phyloP scores from a whole-genome alignment of 2,113 vertebrate species.

The Cygnus buccinator region DNA sequence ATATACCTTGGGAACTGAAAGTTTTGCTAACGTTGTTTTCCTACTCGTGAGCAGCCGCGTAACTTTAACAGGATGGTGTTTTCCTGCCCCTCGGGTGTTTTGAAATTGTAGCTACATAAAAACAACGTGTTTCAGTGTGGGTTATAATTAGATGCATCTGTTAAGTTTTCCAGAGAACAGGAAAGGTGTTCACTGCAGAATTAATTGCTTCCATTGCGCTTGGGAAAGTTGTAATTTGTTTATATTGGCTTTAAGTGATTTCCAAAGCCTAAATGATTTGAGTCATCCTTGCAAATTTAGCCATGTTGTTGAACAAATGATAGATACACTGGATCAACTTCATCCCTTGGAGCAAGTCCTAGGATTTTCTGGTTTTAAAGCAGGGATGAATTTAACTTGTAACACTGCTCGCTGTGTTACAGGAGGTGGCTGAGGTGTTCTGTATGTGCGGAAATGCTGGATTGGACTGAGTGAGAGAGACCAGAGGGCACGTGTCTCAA shows the following conservation, averaged over 20 bases:
- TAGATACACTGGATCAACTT: neutral
- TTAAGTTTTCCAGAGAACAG: neutral
- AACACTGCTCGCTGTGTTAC: neutral
- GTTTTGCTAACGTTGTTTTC: neutral
- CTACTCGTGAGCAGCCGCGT: neutral
- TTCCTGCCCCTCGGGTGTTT: neutral
- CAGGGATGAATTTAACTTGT: neutral
- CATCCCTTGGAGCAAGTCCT: neutral
- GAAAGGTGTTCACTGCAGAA: neutral
- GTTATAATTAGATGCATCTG: neutral
- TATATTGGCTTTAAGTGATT: neutral
- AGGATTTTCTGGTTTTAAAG: slow-evolving; percentile 17
- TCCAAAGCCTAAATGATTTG: neutral
- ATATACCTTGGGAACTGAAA: neutral
- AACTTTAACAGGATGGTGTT: neutral
- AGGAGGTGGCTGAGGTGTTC: neutral
- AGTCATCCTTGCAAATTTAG: neutral
- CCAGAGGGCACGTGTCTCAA: neutral
- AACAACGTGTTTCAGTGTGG: neutral
- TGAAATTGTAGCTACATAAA: neutral
- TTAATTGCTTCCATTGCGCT: neutral
- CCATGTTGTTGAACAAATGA: neutral
- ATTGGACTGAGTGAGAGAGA: neutral
- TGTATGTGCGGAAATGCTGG: neutral
- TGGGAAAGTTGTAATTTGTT: slow-evolving; percentile 16